phyloP scores from a whole-genome alignment of 2,113 vertebrate genomes.

The Colius striatus region DNA sequence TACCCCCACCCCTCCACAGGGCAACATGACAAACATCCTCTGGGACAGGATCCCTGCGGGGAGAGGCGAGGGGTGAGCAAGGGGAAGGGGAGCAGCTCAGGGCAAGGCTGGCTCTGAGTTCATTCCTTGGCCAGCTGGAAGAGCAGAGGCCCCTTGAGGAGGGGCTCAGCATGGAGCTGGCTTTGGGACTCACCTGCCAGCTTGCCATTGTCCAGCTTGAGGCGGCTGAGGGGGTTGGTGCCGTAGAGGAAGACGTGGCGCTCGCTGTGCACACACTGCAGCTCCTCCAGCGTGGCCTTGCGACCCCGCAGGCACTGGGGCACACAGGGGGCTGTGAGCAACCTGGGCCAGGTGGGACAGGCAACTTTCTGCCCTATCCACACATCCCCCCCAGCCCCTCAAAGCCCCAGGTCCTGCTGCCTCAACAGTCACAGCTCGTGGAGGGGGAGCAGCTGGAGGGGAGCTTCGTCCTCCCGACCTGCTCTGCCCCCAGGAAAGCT shows the following conservation, averaged over 20 bases:
- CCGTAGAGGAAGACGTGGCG: constrained; percentile 86
- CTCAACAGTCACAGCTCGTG: rapidly evolving
- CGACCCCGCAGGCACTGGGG: constrained; percentile 85
- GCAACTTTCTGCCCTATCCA: too few species aligned
- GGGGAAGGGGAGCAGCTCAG: not conserved
- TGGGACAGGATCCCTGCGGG: constrained; percentile 86
- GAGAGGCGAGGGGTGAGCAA: too few species aligned
- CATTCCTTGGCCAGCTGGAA: too few species aligned
- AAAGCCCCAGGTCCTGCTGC: rapidly evolving
- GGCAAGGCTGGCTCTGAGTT: too few species aligned
- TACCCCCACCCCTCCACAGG: constrained; percentile 94
- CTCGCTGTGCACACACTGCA: constrained; percentile 87
- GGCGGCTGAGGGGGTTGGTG: constrained; percentile 87
- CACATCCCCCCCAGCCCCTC: rapidly evolving
- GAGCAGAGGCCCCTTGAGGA: not conserved
- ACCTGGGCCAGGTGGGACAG: not conserved
- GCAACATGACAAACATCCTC: constrained; percentile 88
- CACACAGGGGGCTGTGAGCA: not conserved
- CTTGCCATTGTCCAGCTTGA: constrained; percentile 89
- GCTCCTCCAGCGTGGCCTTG: constrained; percentile 88
- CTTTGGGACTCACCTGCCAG: constrained; percentile 77
- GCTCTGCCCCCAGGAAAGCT: too few species aligned
- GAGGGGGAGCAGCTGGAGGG: too few species aligned
- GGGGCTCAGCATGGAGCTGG: not conserved
- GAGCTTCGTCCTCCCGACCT: too few species aligned